Percentiles rank a stretch among this genome's conserved stretches.
These are phyloP conservation scores for Saccopteryx leptura DNA, from an alignment of 2,113 vertebrate genomes.

Conservation along the genomic window DNA sequence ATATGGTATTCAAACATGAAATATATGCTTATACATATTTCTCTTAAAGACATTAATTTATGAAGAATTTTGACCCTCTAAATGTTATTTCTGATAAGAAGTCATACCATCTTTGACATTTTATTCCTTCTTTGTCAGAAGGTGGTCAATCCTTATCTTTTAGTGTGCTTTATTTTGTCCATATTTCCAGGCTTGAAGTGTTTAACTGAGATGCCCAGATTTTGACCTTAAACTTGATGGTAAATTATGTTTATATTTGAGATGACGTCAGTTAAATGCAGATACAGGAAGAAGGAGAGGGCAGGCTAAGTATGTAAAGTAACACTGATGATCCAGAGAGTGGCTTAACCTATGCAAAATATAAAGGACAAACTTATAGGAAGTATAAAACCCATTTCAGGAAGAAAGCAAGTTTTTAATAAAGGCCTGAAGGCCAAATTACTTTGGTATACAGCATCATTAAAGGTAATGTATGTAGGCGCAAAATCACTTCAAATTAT, in stretches of 20 bases:
- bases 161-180: background rate
- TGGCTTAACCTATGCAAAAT: constrained; percentile 47
- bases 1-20: background rate
- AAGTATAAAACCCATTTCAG: constrained; percentile 45
- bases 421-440: background rate
- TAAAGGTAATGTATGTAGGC: constrained; percentile 58
- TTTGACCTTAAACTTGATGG: background rate
- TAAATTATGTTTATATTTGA: background rate
- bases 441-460: constrained; percentile 49
- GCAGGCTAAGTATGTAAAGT: background rate
- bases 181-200: background rate
- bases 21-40: background rate
- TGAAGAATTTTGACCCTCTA: background rate
- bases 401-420: constrained; percentile 25
- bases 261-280: background rate
- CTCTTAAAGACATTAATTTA: background rate
- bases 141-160: background rate
- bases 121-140: background rate
- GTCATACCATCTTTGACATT: background rate
- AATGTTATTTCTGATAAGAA: background rate
- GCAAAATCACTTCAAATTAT: constrained; percentile 70
- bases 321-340: background rate
- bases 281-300: background rate
- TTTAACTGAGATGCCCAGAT: background rate
- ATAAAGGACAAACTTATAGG: background rate